Evolutionary conservation across 2,888 invertebrate species (phyloP).

Genomic region (Drosophila mayaguana): DNA sequence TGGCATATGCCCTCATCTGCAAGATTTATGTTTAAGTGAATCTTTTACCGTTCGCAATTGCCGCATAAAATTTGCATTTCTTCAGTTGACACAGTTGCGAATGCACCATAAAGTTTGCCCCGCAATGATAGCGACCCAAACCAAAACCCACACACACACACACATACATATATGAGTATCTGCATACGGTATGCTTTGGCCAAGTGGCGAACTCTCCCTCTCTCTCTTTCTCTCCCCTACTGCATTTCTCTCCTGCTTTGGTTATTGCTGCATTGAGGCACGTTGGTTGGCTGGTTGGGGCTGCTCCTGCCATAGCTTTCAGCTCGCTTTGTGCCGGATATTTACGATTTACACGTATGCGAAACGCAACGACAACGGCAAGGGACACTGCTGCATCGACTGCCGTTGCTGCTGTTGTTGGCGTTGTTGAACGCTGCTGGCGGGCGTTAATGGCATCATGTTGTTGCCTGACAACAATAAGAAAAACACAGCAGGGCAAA

Average conservation of each 20-base stretch:
- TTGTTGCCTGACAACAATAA: conserved; percentile 48
- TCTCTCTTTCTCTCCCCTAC: neutral
- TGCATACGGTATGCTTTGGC: conserved; percentile 23
- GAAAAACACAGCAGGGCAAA: conserved; percentile 26
- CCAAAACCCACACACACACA: conserved; percentile 2
- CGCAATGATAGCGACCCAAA: conserved; percentile 23
- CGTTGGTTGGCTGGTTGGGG: conserved; percentile 10
- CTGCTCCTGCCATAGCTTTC: conserved; percentile 49
- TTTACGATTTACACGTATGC: conserved; percentile 81
- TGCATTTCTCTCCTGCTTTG: conserved; percentile 14
- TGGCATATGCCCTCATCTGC: neutral
- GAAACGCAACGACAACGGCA: conserved; percentile 64
- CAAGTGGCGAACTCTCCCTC: conserved; percentile 32
- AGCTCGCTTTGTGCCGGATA: conserved; percentile 69
- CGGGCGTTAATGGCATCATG: conserved; percentile 71
- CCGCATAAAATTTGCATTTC: conserved; percentile 48
- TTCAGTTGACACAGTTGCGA: conserved; percentile 50
- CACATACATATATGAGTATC: conserved; percentile 15
- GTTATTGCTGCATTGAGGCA: conserved; percentile 49
- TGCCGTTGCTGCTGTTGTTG: neutral
- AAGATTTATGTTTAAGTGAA: conserved; percentile 43
- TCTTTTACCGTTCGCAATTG: conserved; percentile 42
- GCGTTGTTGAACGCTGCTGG: conserved; percentile 16
- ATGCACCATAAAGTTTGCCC: conserved; percentile 41
- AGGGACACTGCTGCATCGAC: conserved; percentile 35